phyloP scores from a whole-genome alignment of 2,113 vertebrate species.

The Podiceps cristatus region DNA sequence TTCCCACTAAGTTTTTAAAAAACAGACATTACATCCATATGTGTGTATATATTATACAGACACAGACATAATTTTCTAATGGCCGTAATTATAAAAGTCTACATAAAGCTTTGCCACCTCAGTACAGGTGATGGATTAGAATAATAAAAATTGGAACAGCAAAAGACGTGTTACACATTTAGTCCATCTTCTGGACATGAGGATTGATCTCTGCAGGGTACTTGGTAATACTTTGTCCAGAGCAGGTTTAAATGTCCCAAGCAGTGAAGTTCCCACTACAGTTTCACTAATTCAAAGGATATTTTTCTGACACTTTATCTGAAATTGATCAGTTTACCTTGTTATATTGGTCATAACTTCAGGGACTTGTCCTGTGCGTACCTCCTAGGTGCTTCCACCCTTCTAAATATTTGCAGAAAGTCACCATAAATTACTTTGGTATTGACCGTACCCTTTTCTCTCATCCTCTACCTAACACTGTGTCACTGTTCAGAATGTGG shows the following conservation, averaged over 20 bases:
- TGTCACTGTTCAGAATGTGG: background rate
- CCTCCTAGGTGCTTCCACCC: background rate
- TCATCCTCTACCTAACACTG: background rate
- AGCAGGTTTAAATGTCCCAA: constrained; percentile 27
- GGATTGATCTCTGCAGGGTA: constrained; percentile 10
- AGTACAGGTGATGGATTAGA: constrained; percentile 23
- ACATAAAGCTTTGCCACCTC: background rate
- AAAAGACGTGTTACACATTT: constrained; percentile 29
- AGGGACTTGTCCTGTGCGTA: background rate
- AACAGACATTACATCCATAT: background rate
- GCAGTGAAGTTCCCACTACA: background rate
- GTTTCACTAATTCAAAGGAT: background rate
- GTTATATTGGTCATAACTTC: background rate
- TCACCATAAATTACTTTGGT: background rate
- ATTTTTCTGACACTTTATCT: background rate
- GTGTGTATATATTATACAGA: background rate
- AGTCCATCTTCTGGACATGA: constrained; percentile 16
- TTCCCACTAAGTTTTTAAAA: background rate
- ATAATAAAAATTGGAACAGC: constrained; percentile 48
- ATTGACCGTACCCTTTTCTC: background rate
- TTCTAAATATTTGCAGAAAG: background rate
- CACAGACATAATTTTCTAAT: constrained; percentile 24
- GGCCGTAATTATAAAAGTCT: constrained; percentile 44
- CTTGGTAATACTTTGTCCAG: background rate
- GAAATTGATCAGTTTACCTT: background rate